A percentile compares a stretch with the other conserved stretches of the same genome.
phyloP scores from a whole-genome alignment of 2,113 vertebrate species.

The Oophaga pumilio region DNA sequence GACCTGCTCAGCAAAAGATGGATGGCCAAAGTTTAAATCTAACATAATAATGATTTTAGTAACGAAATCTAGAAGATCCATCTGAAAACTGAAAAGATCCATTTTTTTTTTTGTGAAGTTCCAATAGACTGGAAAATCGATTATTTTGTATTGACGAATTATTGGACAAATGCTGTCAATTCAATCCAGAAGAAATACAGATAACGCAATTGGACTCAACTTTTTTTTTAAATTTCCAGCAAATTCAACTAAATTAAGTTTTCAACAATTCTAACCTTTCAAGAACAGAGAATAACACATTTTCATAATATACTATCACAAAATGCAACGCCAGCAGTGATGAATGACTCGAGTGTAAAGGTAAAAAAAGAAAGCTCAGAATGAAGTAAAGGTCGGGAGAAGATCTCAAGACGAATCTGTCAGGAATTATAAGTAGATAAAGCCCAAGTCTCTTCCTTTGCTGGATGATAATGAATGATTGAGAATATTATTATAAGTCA shows the following conservation, averaged over 20 bases:
- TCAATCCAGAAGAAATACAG: too few species aligned
- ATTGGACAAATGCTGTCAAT: too few species aligned
- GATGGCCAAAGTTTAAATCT: too few species aligned
- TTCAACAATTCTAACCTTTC: constrained; percentile 39
- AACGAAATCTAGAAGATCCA: too few species aligned
- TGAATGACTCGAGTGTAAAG: constrained; percentile 18
- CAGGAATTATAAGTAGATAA: constrained; percentile 1
- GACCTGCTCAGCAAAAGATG: too few species aligned
- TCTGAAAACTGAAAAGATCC: too few species aligned
- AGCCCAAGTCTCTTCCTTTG: neutral
- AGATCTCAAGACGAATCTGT: constrained; percentile 42
- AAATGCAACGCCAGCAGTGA: constrained; percentile 32
- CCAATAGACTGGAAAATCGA: too few species aligned
- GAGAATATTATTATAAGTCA: neutral
- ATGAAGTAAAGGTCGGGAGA: constrained; percentile 38
- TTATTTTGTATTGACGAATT: too few species aligned
- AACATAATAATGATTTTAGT: too few species aligned
- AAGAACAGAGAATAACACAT: constrained; percentile 20
- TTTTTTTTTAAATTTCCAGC: neutral
- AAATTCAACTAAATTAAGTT: constrained; percentile 19
- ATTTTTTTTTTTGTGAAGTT: too few species aligned
- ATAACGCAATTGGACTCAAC: too few species aligned
- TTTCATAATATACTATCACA: constrained; percentile 40
- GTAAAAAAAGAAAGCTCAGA: neutral
- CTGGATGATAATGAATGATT: neutral